Conservation (phyloP, 2,797 vertebrate species). For the Taeniopygia guttata region DNA sequence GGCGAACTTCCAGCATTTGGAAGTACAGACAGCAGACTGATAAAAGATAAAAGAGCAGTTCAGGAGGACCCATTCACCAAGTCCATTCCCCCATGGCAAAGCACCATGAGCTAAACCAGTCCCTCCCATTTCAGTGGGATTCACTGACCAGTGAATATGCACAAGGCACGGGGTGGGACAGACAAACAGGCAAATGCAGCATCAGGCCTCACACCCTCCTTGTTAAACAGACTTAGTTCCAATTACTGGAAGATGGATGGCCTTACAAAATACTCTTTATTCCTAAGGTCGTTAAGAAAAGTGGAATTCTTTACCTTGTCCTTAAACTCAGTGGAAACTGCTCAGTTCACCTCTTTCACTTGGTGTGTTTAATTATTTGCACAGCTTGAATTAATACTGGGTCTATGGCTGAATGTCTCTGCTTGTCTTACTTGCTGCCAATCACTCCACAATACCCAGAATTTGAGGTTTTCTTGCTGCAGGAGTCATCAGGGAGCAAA, state of each 20-base stretch:
- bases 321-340: conserved; percentile 26
- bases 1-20: neutral
- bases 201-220: neutral
- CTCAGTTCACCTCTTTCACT: conserved; percentile 2
- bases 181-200: neutral
- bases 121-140: neutral
- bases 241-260: neutral
- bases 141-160: neutral
- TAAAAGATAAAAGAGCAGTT: neutral
- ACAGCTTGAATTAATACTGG: conserved; percentile 42
- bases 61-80: neutral
- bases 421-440: conserved; percentile 6
- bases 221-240: neutral
- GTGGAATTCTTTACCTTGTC: conserved; percentile 26
- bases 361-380: conserved; percentile 44
- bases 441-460: neutral
- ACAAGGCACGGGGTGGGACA: neutral
- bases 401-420: neutral
- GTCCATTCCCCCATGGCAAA: neutral
- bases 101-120: neutral
- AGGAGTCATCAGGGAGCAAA: neutral
- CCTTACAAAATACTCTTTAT: neutral
- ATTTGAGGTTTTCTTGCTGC: neutral
- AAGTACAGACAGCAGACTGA: neutral
- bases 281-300: neutral